Conservation (phyloP, 2,113 vertebrate species). For the Ramphastos sulfuratus region DNA sequence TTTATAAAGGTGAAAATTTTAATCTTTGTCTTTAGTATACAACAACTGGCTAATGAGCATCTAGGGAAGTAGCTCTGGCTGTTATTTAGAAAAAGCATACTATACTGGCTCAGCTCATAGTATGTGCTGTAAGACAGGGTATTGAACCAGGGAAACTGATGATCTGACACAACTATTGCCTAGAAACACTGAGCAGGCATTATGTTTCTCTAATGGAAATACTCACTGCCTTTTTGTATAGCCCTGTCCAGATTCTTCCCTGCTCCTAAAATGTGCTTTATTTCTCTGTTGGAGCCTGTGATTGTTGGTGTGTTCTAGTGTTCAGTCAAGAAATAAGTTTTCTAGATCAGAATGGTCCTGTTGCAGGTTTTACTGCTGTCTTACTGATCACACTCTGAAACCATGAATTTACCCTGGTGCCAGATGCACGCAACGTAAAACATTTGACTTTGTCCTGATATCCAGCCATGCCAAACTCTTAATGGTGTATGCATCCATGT, state of each 20-base stretch:
- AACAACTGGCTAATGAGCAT: neutral
- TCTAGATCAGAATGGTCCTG: neutral
- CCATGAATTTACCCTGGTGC: neutral
- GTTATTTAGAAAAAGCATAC: neutral
- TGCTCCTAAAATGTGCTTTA: neutral
- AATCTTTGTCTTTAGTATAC: neutral
- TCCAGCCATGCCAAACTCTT: neutral
- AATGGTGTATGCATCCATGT: neutral
- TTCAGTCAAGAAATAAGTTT: neutral
- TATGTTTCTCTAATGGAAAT: neutral
- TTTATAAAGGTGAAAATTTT: neutral
- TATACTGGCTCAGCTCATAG: neutral
- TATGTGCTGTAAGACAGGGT: neutral
- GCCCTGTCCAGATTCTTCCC: neutral
- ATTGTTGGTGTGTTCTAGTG: neutral
- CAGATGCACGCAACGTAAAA: neutral
- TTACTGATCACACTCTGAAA: neutral
- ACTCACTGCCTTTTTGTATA: rapidly evolving
- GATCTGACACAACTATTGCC: neutral
- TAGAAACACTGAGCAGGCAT: neutral
- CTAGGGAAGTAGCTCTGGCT: neutral
- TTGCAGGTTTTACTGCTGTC: neutral
- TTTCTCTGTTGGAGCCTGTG: neutral
- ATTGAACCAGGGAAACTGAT: neutral
- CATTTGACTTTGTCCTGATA: neutral